Evolutionary conservation across 2,888 invertebrate species (phyloP).

Genomic region (Microctonus aethiopoides): DNA sequence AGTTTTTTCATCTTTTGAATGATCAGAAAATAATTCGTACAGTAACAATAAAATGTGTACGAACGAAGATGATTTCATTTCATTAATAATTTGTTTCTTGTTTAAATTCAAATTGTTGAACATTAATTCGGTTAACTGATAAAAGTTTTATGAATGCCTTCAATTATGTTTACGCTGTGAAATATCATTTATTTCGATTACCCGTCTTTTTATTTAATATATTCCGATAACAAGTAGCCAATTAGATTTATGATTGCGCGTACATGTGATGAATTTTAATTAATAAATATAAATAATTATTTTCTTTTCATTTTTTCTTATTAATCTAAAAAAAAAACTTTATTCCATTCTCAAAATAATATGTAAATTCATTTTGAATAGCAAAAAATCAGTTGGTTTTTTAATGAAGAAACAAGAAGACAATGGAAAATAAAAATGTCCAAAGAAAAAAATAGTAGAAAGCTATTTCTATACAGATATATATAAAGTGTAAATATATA

Average conservation of each 20-base stretch:
- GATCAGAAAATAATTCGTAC: not conserved
- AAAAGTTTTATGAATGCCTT: not conserved
- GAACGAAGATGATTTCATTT: not conserved
- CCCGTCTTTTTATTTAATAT: not conserved
- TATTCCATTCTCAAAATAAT: not conserved
- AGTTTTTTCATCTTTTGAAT: too few species aligned
- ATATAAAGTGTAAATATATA: slow-evolving; percentile 7
- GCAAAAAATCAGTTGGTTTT: too few species aligned
- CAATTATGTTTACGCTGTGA: not conserved
- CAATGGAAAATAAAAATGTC: not conserved
- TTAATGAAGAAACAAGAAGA: not conserved
- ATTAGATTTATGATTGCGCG: not conserved
- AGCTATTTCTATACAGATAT: slow-evolving; percentile 2
- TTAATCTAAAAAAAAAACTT: not conserved
- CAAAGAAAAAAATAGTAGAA: not conserved
- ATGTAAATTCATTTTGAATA: not conserved
- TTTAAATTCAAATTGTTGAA: not conserved
- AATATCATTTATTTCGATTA: not conserved
- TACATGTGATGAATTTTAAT: not conserved
- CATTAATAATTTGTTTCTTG: too few species aligned
- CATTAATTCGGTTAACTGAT: not conserved
- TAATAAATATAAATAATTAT: not conserved
- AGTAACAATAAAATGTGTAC: not conserved
- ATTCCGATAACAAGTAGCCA: not conserved
- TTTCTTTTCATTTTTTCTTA: not conserved